Percentiles rank a stretch among this genome's conserved stretches.
These are phyloP conservation scores for Sceloporus tristichus DNA, from an alignment of 2,113 vertebrate genomes.

Conservation along the genomic window DNA sequence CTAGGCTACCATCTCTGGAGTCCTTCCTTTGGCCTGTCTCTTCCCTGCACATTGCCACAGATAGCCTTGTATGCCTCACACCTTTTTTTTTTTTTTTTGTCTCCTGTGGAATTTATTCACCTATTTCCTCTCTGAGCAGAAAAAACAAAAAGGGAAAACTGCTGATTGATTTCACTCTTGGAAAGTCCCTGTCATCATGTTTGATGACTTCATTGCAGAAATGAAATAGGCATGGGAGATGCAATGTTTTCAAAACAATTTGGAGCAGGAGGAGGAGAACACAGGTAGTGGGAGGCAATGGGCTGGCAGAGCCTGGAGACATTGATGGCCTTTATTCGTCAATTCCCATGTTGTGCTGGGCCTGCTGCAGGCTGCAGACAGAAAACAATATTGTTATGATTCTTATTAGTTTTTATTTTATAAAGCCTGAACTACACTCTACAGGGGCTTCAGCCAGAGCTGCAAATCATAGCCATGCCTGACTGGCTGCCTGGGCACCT, in stretches of 20 bases:
- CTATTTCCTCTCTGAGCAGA: constrained; percentile 63
- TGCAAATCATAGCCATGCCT: constrained; percentile 60
- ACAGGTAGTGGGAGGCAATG: constrained; percentile 55
- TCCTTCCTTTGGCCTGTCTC: not conserved
- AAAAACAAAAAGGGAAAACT: constrained; percentile 60
- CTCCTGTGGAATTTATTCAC: constrained; percentile 68
- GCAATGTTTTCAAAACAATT: constrained; percentile 78
- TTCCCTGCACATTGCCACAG: constrained; percentile 7
- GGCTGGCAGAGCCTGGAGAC: constrained; percentile 64
- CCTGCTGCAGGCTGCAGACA: constrained; percentile 70
- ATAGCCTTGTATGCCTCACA: constrained; percentile 22
- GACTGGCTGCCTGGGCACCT: constrained; percentile 57
- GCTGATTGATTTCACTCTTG: constrained; percentile 69
- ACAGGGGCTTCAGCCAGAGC: constrained; percentile 62
- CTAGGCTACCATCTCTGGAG: no score
- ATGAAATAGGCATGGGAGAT: constrained; percentile 75
- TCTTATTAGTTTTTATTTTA: constrained; percentile 78
- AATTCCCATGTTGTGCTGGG: constrained; percentile 69
- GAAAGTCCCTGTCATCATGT: constrained; percentile 76
- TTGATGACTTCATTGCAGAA: constrained; percentile 78
- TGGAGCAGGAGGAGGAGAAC: constrained; percentile 70
- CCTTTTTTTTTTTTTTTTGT: constrained; percentile 40
- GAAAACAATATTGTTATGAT: constrained; percentile 75
- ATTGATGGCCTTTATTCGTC: constrained; percentile 76
- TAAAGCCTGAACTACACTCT: constrained; percentile 68